Evolutionary conservation across 2,113 vertebrate genomes (phyloP).

Genomic region (Notothenia rossii): DNA sequence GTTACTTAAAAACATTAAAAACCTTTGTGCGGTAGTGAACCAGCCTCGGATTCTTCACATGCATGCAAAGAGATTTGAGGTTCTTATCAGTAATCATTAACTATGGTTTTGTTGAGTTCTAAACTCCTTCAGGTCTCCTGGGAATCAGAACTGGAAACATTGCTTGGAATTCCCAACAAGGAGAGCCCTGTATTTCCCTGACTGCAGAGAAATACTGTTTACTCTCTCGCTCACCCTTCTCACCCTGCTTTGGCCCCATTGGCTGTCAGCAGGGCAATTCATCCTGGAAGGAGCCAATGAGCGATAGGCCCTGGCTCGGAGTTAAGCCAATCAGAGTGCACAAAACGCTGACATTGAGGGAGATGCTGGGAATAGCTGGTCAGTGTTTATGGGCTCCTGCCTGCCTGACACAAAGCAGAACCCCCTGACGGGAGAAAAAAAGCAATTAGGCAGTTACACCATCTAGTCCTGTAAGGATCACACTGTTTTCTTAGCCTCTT

Average conservation of each 20-base stretch:
- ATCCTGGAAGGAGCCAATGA: conserved; percentile 79
- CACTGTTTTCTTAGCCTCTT: conserved; percentile 84
- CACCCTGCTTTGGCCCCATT: conserved; percentile 80
- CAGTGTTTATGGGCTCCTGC: conserved; percentile 81
- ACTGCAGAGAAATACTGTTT: conserved; percentile 69
- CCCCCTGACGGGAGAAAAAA: conserved; percentile 72
- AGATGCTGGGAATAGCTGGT: conserved; percentile 75
- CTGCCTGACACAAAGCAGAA: conserved; percentile 84
- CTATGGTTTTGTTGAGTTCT: neutral
- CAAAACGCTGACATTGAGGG: conserved; percentile 68
- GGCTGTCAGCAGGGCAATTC: conserved; percentile 79
- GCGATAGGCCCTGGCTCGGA: conserved; percentile 41
- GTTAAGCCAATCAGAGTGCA: conserved; percentile 72
- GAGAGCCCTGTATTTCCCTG: conserved; percentile 37
- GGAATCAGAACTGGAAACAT: conserved; percentile 45
- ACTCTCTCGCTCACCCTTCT: conserved; percentile 65
- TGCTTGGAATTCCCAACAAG: conserved; percentile 48
- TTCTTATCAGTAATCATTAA: conserved; percentile 18
- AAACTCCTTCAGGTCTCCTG: conserved; percentile 23
- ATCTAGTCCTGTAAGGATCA: conserved; percentile 74
- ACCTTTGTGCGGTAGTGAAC: neutral
- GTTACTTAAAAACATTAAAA: no score
- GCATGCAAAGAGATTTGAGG: neutral
- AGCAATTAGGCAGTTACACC: conserved; percentile 87
- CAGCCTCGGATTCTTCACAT: neutral